phyloP scores from a whole-genome alignment of 1,140 invertebrate genomes.

The Bactericera cockerelli region DNA sequence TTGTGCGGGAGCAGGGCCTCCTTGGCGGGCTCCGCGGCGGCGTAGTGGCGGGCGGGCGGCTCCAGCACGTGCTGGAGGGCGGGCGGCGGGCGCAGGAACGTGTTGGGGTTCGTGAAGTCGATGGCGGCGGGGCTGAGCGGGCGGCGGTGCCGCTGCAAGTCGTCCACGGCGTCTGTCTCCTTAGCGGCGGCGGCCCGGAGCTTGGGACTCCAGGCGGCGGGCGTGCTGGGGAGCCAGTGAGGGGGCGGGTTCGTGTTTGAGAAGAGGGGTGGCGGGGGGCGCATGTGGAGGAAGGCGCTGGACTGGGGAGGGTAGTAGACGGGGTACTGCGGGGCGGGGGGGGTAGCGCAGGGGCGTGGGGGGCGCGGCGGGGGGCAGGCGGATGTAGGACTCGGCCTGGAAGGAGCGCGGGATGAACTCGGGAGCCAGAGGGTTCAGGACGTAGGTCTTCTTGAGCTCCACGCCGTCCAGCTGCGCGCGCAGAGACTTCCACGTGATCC shows the following conservation, averaged over 20 bases:
- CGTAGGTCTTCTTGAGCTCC: slow-evolving; percentile 54
- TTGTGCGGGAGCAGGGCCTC: slow-evolving; percentile 25
- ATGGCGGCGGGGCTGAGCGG: not conserved
- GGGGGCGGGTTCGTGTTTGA: not conserved
- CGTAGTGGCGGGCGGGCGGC: not conserved
- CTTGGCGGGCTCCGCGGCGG: not conserved
- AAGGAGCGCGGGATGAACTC: slow-evolving; percentile 53
- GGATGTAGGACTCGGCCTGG: slow-evolving; percentile 22
- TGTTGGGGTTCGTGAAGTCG: slow-evolving; percentile 2
- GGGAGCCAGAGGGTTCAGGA: slow-evolving; percentile 64
- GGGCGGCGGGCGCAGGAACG: slow-evolving; percentile 7
- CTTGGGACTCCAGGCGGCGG: too few relatives aligned
- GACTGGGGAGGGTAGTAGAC: slow-evolving; percentile 15
- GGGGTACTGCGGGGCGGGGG: slow-evolving; percentile 13
- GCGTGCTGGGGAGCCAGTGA: not conserved
- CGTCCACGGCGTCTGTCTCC: too few relatives aligned
- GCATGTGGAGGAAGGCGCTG: slow-evolving; percentile 16
- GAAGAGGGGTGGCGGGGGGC: slow-evolving; percentile 1
- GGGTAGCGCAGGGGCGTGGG: too few relatives aligned
- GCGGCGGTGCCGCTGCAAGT: too few relatives aligned
- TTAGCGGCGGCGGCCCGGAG: too few relatives aligned
- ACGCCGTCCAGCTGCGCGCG: slow-evolving; percentile 51
- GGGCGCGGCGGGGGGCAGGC: slow-evolving; percentile 15
- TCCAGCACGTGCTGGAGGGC: not conserved
- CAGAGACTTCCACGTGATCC: slow-evolving; percentile 51